phyloP scores from a whole-genome alignment of 1,140 invertebrate species.

The Aradophagus sp. region DNA sequence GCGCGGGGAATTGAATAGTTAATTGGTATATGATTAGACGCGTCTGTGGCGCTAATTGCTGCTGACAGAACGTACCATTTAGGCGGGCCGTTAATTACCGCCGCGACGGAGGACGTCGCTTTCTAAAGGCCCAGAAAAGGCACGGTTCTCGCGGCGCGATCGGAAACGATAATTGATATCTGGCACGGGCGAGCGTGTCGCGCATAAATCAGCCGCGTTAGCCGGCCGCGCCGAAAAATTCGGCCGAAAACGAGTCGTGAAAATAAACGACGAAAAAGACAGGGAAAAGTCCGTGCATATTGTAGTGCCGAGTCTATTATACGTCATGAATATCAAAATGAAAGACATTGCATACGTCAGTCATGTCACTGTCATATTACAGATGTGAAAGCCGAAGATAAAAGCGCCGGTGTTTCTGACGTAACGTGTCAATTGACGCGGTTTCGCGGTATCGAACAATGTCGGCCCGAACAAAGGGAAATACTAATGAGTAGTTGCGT shows the following conservation, averaged over 20 bases:
- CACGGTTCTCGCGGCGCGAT: constrained; percentile 4
- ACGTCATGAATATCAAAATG: constrained; percentile 35
- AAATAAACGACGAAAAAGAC: no score
- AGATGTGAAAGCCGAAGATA: constrained; percentile 53
- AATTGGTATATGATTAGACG: constrained; percentile 35
- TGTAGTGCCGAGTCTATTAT: constrained; percentile 32
- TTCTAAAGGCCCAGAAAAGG: constrained; percentile 33
- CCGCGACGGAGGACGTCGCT: constrained; percentile 24
- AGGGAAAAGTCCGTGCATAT: constrained; percentile 33
- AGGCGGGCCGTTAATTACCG: constrained; percentile 45
- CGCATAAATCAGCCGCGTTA: constrained; percentile 21
- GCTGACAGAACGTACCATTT: constrained; percentile 47
- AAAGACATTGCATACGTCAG: constrained; percentile 36
- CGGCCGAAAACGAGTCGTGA: no score
- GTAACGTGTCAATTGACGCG: constrained; percentile 51
- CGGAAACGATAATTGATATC: constrained; percentile 25
- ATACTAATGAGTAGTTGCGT: constrained; percentile 46
- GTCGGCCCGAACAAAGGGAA: constrained; percentile 23
- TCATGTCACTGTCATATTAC: constrained; percentile 51
- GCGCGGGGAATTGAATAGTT: constrained; percentile 36
- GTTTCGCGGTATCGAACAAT: constrained; percentile 34
- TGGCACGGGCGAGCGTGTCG: constrained; percentile 1
- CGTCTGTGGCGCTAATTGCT: constrained; percentile 42
- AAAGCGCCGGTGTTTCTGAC: constrained; percentile 40
- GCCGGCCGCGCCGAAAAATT: no score